Percentiles rank a stretch among this genome's conserved stretches.
Evolutionary conservation across 2,888 invertebrate species (phyloP).

Genomic region (Lottia gigantea): DNA sequence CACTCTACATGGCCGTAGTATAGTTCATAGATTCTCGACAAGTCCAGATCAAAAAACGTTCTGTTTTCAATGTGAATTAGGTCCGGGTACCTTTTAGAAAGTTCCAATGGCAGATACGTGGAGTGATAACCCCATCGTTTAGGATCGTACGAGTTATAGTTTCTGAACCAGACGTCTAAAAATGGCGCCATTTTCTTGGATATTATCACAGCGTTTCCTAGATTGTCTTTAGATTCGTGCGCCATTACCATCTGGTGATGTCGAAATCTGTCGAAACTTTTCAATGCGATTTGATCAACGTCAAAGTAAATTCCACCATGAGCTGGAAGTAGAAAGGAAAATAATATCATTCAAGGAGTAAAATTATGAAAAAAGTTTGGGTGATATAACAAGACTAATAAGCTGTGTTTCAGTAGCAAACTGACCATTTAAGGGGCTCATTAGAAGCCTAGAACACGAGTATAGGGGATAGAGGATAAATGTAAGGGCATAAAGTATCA

Average conservation of each 20-base stretch:
- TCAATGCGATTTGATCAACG: conserved; percentile 55
- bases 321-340: conserved; percentile 35
- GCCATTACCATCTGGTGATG: conserved; percentile 50
- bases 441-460: too few relatives aligned
- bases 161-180: conserved; percentile 48
- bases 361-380: too few relatives aligned
- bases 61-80: conserved; percentile 42
- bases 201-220: conserved; percentile 56
- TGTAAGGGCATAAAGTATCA: too few relatives aligned
- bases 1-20: conserved; percentile 40
- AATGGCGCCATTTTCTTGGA: conserved; percentile 44
- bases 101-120: conserved; percentile 39
- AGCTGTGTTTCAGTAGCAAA: too few relatives aligned
- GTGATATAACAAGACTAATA: too few relatives aligned
- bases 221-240: conserved; percentile 43
- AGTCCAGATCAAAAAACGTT: conserved; percentile 39
- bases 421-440: too few relatives aligned
- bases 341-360: too few relatives aligned
- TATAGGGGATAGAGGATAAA: too few relatives aligned
- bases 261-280: conserved; percentile 45
- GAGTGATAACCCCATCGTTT: conserved; percentile 45
- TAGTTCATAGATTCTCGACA: conserved; percentile 28
- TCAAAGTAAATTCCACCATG: conserved; percentile 64
- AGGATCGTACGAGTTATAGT: conserved; percentile 43
- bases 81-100: conserved; percentile 34